Conservation (phyloP, 2,888 invertebrate genomes). For the Stratiomys singularior region DNA sequence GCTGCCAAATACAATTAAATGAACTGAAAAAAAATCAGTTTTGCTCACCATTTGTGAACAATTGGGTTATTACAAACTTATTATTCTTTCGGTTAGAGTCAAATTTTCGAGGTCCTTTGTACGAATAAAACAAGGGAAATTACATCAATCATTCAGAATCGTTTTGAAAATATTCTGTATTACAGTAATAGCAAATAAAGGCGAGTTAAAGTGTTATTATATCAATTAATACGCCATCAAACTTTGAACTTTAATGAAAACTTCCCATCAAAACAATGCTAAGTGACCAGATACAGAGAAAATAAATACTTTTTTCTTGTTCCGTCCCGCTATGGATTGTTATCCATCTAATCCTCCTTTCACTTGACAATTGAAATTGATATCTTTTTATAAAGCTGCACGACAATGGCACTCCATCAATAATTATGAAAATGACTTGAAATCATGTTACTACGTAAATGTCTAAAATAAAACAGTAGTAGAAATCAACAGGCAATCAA, state of each 20-base stretch:
- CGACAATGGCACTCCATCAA: conserved; percentile 3
- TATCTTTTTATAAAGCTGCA: conserved; percentile 1
- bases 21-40: too few species aligned
- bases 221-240: neutral
- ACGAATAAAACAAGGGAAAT: too few species aligned
- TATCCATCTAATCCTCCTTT: neutral
- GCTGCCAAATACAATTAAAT: too few species aligned
- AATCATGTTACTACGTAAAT: conserved; percentile 23
- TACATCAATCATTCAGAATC: too few species aligned
- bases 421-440: neutral
- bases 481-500: conserved; percentile 33
- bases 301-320: neutral
- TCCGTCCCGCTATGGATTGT: neutral
- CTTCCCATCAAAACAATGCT: neutral
- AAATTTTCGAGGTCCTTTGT: too few species aligned
- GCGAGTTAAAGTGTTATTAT: too few species aligned
- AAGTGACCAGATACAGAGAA: neutral
- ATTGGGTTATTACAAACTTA: too few species aligned
- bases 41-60: too few species aligned
- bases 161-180: too few species aligned
- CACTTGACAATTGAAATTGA: neutral
- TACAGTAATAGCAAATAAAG: too few species aligned
- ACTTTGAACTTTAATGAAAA: neutral
- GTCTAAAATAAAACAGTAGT: neutral
- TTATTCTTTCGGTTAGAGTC: too few species aligned